Evolutionary conservation across 2,797 vertebrate species (phyloP).

Genomic region (Platyrinchus mystaceus): DNA sequence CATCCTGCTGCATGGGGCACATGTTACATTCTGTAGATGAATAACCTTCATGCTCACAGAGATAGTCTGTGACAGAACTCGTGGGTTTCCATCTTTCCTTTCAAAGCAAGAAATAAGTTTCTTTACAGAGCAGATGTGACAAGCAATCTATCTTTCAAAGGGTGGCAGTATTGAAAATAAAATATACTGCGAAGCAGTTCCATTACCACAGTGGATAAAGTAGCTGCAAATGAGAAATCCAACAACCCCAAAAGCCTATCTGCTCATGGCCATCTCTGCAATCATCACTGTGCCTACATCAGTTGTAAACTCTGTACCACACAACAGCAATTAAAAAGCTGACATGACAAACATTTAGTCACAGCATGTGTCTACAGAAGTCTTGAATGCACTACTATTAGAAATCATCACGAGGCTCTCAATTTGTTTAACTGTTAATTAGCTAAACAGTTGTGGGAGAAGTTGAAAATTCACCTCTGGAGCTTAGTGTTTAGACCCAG

Average conservation of each 20-base stretch:
- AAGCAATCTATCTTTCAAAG: neutral
- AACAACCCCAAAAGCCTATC: neutral
- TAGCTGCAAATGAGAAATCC: neutral
- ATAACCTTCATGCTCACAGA: neutral
- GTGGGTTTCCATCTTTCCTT: neutral
- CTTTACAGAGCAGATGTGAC: neutral
- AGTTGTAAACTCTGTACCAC: constrained; percentile 17
- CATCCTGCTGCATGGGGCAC: neutral
- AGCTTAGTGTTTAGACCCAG: neutral
- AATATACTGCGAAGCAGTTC: neutral
- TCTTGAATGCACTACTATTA: neutral
- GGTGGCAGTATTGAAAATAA: neutral
- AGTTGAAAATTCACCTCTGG: neutral
- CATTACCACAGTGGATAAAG: neutral
- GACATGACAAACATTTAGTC: constrained; percentile 21
- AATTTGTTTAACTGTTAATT: neutral
- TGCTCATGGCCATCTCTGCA: neutral
- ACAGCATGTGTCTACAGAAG: neutral
- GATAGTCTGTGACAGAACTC: neutral
- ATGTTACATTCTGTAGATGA: neutral
- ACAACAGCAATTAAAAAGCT: constrained; percentile 26
- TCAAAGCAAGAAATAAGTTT: neutral
- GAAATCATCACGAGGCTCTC: neutral
- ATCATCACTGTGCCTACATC: neutral
- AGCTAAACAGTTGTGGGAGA: neutral